Conservation (phyloP, 2,113 vertebrate species). For the Hyaena hyaena region DNA sequence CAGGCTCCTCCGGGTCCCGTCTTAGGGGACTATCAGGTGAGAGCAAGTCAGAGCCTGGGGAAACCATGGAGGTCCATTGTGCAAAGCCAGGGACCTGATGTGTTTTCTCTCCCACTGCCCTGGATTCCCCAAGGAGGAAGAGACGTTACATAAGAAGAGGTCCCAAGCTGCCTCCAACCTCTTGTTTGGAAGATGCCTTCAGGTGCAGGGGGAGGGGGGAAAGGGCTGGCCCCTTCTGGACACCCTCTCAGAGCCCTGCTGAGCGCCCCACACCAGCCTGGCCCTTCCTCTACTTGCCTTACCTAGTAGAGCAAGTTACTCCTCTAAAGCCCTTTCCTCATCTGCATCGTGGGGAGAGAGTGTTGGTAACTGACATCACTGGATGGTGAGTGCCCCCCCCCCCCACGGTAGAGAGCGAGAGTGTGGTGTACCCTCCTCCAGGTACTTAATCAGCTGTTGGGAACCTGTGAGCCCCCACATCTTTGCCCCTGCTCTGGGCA, state of each 20-base stretch:
- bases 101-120: neutral
- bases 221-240: neutral
- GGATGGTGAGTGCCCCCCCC: neutral
- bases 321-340: neutral
- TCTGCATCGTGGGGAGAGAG: neutral
- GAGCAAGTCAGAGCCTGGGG: neutral
- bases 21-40: neutral
- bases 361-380: neutral
- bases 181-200: neutral
- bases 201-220: neutral
- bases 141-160: neutral
- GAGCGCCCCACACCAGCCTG: neutral
- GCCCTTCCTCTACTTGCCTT: neutral
- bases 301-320: neutral
- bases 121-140: neutral
- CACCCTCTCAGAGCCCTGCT: neutral
- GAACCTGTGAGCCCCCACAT: neutral
- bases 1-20: neutral
- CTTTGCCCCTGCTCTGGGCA: neutral
- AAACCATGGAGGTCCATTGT: rapidly evolving
- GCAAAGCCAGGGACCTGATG: rapidly evolving
- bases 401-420: neutral
- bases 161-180: neutral
- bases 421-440: neutral
- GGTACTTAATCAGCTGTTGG: rapidly evolving